Base-by-base conservation (phyloP, 2,113 vertebrate species). In the Macaca mulatta region DNA sequence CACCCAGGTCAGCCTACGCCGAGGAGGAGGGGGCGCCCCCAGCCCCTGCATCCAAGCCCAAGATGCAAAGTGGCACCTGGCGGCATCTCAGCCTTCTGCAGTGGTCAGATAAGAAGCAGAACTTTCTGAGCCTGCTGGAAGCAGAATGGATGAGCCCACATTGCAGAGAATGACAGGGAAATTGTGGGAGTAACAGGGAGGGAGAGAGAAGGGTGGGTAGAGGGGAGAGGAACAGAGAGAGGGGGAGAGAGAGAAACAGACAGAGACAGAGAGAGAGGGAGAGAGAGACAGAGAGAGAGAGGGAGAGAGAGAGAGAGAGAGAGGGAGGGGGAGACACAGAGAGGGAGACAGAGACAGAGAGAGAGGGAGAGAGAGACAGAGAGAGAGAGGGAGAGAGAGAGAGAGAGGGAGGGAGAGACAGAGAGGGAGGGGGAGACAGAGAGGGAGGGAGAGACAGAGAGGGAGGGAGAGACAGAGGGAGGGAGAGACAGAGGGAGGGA, bases 61-160 rank as follows among this genome's bases (percentile, higher is more conserved):
- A 14, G 13, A 52, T n/a, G 12, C 17, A 2, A 75, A 4, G 18
- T 5, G 45, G 5, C 25, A 2, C 23, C 52, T 38, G 80, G 13
- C 13, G 23, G 38, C 11, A 32, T 30, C 35, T 18, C 35, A 22
- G 52, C 38, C 89, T 79, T 40, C 57, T 50, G 45, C 78, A 30
- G 55, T 3, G 52, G 96, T 94, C 70, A 38, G 96, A 38, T 17
- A 50, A n/a, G 69, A 92, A 35, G 84, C 8, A 38, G 95, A 27
- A 94, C 95, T 81, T 91, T n/a, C 92, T 5, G 12, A 82, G 70
- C 75, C 35, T 8, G 8, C 50, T 17, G 10, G 23, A 67, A 87
- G 75, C 16, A 20, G 14, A 17, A 17, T 5, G 10, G 16, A 43
- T 9, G 5, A 11, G 17, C 50, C 55, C 72, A 23, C 2, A 0